Base-by-base conservation (phyloP, 37 sponge, comb jelly and placozoan species). In the Spongia lamella region DNA sequence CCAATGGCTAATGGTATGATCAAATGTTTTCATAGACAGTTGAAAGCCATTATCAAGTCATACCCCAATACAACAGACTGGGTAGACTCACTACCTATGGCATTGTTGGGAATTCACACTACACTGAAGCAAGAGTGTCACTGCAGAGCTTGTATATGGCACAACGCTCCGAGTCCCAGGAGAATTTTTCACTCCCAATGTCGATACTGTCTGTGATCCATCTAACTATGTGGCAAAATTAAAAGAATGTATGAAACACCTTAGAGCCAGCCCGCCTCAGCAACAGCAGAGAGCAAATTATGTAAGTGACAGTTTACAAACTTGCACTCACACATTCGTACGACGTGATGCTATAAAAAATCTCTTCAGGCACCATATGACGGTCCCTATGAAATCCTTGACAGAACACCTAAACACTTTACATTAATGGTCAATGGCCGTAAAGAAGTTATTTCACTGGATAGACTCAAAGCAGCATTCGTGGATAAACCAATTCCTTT, bases 1-100 rank as follows among this genome's bases (percentile, higher is more conserved):
- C n/a, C n/a, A n/a, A n/a, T n/a, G n/a, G n/a, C n/a, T 56, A 70
- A 70, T 51, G 72, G 72, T 15, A 53, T 70, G 72, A 56, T 70
- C 31, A 56, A 70, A 53, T 32, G 72, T 25, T 37, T 70, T 9
- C 72, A 70, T 7, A 53, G 54, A 1, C 72, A 70, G 16, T 56
- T 70, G 55, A 70, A 70, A 32, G 56, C 72, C 1, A 9, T 35
- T 16, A 53, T 70, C 72, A 70, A 70, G n/a, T n/a, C n/a, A n/a
- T n/a, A n/a, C n/a, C n/a, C n/a, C n/a, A n/a, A n/a, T n/a, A n/a
- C n/a, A n/a, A 25, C 53, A 16, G 31, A 70, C 55, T 70, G 72
- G 72, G 34, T 7, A 14, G 29, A 51, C 4, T 1, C 33, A 17
- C 72, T 70, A 1, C 72, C 72, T 14, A 51, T 70, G 32, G 72